Evolutionary conservation across 2,888 invertebrate genomes (phyloP), one percentile per base, ranked within the genome.

Genomic region (Tenthredo livida): DNA sequence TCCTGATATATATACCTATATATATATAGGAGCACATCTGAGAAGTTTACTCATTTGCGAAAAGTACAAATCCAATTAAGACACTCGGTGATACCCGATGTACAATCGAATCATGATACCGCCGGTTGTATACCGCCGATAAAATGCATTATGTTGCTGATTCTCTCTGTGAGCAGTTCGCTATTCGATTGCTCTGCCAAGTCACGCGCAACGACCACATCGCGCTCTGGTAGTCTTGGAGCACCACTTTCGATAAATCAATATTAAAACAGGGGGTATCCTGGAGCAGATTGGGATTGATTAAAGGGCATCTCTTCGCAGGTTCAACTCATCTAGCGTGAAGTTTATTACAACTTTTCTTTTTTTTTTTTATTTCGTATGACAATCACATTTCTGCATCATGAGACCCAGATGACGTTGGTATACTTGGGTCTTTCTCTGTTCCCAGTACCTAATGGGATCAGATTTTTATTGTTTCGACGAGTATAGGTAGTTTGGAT

Each of bases 121-220:
- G n/a, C 25, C 10, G 73, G 21, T 25, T 21, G 12, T n/a, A 43
- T n/a, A 43, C 43, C 43, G 15, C 4, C 12, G 25, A 40, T 25
- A 7, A 21, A 43, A 77, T 50, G 77, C n/a, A 77, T 33, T 77
- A 17, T 54, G 37, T 77, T 54, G 77, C 33, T 29, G 54, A 77
- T 77, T 77, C 17, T 15, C 47, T 50, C 77, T 10, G 15, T 12
- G 29, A 54, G 54, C 50, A 50, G 47, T 77, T 77, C 33, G 77
- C 77, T 29, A 50, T 54, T 77, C 25, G 77, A 77, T 77, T 77
- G 77, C 77, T 73, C 29, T 40, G 77, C 77, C 77, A 77, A 77
- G 77, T 77, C 77, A 77, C 54, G 77, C 37, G 77, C 77, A 73
- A 43, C 72, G 12, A 40, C 29, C 77, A n/a, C 47, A 77, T 54